A percentile compares a stretch with the other conserved stretches of the same genome.
These are phyloP conservation scores for Synergus japonicus DNA, from an alignment of 2,888 invertebrate genomes.

Conservation along the genomic window DNA sequence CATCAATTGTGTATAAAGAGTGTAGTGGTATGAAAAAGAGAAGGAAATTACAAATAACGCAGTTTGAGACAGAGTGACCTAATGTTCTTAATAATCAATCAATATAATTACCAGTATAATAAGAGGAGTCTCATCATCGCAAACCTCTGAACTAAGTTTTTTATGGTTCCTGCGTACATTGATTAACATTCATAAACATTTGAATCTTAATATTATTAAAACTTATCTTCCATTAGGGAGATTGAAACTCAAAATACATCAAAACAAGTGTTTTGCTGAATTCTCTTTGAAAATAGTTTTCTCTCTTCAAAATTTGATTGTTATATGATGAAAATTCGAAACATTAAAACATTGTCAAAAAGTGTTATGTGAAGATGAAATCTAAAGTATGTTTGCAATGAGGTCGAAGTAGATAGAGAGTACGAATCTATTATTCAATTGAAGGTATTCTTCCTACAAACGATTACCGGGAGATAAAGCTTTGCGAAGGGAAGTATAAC, in stretches of 20 bases:
- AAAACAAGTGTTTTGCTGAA: background rate
- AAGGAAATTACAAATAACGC: too few species aligned
- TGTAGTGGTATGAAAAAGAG: too few species aligned
- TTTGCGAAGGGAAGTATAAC: constrained; percentile 6
- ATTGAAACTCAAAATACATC: background rate
- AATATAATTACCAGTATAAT: background rate
- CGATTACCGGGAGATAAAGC: constrained; percentile 9
- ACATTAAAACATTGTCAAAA: too few species aligned
- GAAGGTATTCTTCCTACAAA: background rate
- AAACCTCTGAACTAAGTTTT: background rate
- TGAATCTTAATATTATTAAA: background rate
- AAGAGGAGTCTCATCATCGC: background rate
- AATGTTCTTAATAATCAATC: background rate
- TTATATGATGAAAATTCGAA: background rate
- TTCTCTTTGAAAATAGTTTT: background rate
- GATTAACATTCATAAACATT: background rate
- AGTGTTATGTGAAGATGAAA: too few species aligned
- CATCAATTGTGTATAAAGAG: too few species aligned
- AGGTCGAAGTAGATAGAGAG: too few species aligned
- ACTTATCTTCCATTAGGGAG: too few species aligned
- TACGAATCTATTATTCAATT: constrained; percentile 20
- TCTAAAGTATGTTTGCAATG: too few species aligned
- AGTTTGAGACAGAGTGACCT: background rate
- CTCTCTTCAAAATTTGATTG: too few species aligned
- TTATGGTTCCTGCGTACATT: background rate